Conservation (phyloP, 2,797 vertebrate genomes). For the Adelosebastes latens region DNA sequence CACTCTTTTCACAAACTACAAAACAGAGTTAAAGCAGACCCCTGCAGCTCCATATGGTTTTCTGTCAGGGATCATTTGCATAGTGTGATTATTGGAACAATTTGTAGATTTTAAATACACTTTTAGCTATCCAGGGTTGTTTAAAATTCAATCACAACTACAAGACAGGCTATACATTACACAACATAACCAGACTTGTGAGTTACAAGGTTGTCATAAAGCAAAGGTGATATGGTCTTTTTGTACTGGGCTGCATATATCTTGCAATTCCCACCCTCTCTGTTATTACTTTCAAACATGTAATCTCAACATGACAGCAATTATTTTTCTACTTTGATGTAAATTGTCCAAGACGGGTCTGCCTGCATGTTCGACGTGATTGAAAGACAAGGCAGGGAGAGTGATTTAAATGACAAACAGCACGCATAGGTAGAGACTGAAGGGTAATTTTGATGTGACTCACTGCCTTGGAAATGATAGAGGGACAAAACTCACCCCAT, state of each 20-base stretch:
- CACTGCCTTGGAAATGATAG: constrained; percentile 1
- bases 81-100: background rate
- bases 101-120: background rate
- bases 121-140: background rate
- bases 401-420: constrained; percentile 4
- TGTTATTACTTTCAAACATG: background rate
- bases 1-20: background rate
- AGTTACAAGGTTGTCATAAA: background rate
- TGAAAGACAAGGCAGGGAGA: background rate
- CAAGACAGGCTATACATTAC: background rate
- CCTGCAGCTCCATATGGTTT: background rate
- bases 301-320: background rate
- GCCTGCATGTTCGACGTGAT: background rate
- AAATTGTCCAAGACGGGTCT: background rate
- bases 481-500: constrained; percentile 2
- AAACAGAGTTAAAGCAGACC: background rate
- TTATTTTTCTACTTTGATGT: constrained; percentile 28
- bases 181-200: background rate
- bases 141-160: background rate
- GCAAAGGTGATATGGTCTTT: background rate
- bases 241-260: background rate
- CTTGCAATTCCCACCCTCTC: background rate
- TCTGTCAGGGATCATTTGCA: background rate
- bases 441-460: constrained; percentile 14
- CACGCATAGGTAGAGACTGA: background rate